Conservation (phyloP, 2,797 vertebrate species). For the Morus bassanus region DNA sequence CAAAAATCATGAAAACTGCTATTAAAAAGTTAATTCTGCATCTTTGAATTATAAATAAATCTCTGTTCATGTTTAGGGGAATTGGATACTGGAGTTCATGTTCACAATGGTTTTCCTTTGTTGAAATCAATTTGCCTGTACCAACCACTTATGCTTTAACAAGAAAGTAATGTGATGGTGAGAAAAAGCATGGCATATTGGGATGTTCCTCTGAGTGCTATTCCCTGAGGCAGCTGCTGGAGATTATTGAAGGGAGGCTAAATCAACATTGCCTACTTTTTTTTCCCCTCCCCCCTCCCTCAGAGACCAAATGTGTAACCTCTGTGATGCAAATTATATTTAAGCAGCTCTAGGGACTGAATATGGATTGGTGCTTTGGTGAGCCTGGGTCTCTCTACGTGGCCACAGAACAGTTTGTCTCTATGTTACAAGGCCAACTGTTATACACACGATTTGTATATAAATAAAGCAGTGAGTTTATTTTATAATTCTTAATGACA, state of each 20-base stretch:
- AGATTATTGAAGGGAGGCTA: conserved; percentile 23
- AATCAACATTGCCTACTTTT: neutral
- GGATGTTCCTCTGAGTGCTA: conserved; percentile 46
- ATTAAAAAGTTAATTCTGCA: neutral
- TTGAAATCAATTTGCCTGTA: conserved; percentile 57
- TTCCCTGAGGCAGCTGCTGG: conserved; percentile 50
- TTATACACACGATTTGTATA: neutral
- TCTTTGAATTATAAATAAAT: conserved; percentile 7
- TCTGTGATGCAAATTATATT: conserved; percentile 56
- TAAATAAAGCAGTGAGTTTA: neutral
- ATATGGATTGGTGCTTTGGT: conserved; percentile 5
- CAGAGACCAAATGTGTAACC: neutral
- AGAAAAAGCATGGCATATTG: conserved; percentile 56
- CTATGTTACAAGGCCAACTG: neutral
- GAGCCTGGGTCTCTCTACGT: neutral
- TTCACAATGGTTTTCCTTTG: conserved; percentile 34
- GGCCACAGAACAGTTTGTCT: neutral
- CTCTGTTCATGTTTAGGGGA: neutral
- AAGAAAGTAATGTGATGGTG: conserved; percentile 51
- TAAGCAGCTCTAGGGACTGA: conserved; percentile 24
- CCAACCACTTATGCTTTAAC: conserved; percentile 49
- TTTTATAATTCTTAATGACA: neutral
- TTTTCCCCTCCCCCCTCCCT: accelerated
- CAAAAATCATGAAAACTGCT: neutral
- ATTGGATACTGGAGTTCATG: neutral